These are phyloP conservation scores for Physocephala rufipes DNA, from an alignment of 2,888 invertebrate species.

Conservation along the genomic window DNA sequence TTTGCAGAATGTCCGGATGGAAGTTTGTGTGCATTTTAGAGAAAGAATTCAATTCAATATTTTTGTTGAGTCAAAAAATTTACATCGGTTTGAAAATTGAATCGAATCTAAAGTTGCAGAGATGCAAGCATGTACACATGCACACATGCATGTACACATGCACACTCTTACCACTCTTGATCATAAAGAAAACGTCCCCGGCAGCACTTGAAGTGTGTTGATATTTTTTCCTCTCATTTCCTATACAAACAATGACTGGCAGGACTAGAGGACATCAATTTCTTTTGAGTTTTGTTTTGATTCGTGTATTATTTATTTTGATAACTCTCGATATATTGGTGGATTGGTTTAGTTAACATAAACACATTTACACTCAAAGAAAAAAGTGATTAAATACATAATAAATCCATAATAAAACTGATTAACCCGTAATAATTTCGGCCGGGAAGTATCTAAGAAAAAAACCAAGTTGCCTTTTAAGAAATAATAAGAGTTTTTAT, in stretches of 20 bases:
- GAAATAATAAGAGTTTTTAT: too few relatives aligned
- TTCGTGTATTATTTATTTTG: neutral
- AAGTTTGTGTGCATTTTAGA: slow-evolving; percentile 16
- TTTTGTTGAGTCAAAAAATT: slow-evolving; percentile 30
- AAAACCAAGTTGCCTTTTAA: too few relatives aligned
- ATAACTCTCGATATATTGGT: neutral
- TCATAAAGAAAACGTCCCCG: too few relatives aligned
- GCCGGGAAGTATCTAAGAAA: too few relatives aligned
- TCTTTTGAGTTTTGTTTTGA: too few relatives aligned
- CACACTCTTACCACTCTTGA: slow-evolving; percentile 3
- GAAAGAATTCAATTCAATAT: neutral
- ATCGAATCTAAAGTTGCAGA: neutral
- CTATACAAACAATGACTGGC: slow-evolving; percentile 26
- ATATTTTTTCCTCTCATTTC: slow-evolving; percentile 22
- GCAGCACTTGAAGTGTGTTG: neutral
- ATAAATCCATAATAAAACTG: neutral
- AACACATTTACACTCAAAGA: neutral
- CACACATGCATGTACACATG: slow-evolving; percentile 9
- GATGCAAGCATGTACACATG: neutral
- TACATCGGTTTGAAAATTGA: slow-evolving; percentile 31
- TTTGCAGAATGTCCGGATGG: neutral
- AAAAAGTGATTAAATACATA: neutral
- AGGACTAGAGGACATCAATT: slow-evolving; percentile 11
- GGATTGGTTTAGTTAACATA: neutral
- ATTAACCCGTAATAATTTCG: too few relatives aligned